Percentiles rank a stretch among this genome's conserved stretches.
Conservation (phyloP, 2,888 invertebrate genomes). For the Eilema caniola region DNA sequence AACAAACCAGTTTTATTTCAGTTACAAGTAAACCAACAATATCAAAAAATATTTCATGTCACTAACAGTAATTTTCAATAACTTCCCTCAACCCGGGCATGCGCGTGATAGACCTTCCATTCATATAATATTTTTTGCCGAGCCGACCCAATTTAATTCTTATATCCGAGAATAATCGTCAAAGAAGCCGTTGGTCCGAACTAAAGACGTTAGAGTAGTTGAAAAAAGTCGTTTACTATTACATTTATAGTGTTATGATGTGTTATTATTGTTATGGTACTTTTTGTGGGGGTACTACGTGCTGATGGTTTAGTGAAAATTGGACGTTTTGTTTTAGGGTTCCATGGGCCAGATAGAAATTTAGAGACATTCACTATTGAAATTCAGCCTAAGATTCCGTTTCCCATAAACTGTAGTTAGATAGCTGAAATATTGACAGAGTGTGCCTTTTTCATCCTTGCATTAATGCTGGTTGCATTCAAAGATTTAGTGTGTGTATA, state of each 20-base stretch:
- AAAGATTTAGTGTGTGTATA: too few species aligned
- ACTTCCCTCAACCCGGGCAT: conserved; percentile 14
- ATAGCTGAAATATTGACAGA: too few species aligned
- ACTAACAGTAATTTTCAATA: conserved; percentile 14
- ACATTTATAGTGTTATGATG: conserved; percentile 68
- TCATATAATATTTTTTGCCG: conserved; percentile 70
- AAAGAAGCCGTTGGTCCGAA: conserved; percentile 70
- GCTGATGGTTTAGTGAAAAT: conserved; percentile 39
- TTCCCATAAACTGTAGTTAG: too few species aligned
- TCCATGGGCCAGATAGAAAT: background rate
- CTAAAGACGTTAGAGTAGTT: conserved; percentile 50
- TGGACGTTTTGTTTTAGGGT: conserved; percentile 27
- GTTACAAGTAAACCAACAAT: background rate
- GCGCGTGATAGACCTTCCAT: conserved; percentile 49
- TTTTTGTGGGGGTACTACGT: conserved; percentile 42
- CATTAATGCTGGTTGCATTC: too few species aligned
- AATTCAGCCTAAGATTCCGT: too few species aligned
- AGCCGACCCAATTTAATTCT: conserved; percentile 75
- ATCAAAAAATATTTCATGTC: conserved; percentile 13
- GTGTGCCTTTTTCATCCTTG: too few species aligned
- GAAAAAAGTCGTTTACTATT: conserved; percentile 69
- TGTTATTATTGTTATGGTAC: conserved; percentile 56
- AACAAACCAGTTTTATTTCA: background rate
- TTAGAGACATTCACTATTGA: background rate
- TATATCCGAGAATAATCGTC: conserved; percentile 78